Evolutionary conservation across 1,140 invertebrate species (phyloP).

Genomic region (Drosophila gunungcola): DNA sequence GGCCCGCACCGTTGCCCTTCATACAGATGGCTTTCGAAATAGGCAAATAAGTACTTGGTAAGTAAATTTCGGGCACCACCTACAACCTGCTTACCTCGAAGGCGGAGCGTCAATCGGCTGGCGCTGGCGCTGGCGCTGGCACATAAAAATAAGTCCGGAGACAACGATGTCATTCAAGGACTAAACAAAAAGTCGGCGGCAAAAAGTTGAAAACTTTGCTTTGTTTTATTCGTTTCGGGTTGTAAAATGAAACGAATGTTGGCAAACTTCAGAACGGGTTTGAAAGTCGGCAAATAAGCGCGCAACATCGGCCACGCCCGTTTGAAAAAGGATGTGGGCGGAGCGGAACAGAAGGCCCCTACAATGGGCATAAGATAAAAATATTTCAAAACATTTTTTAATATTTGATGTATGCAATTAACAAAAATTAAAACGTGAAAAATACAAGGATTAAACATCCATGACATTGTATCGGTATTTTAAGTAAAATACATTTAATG

Average conservation of each 20-base stretch:
- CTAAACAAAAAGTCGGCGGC: conserved; percentile 60
- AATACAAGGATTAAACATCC: too few species aligned
- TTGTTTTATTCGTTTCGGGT: conserved; percentile 75
- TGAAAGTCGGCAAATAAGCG: conserved; percentile 63
- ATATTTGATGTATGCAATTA: too few species aligned
- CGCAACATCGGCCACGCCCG: conserved; percentile 45
- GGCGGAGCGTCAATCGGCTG: conserved; percentile 35
- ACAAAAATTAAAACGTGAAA: too few species aligned
- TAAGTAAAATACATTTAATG: too few species aligned
- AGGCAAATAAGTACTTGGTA: conserved; percentile 81
- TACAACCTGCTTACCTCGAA: conserved; percentile 37
- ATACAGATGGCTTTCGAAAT: conserved; percentile 72
- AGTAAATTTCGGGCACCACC: conserved; percentile 68
- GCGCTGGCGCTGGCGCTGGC: conserved; percentile 38
- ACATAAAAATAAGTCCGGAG: conserved; percentile 75
- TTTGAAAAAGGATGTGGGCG: not conserved
- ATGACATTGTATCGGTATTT: too few species aligned
- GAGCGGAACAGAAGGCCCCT: not conserved
- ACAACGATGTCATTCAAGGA: conserved; percentile 72
- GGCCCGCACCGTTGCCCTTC: conserved; percentile 42
- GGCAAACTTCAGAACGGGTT: conserved; percentile 58
- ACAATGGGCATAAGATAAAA: conserved; percentile 10
- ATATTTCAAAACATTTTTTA: too few species aligned
- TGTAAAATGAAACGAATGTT: conserved; percentile 76
- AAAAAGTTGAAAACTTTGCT: conserved; percentile 73